phyloP scores from a whole-genome alignment of 1,140 invertebrate genomes.

The Oryzaephilus surinamensis region DNA sequence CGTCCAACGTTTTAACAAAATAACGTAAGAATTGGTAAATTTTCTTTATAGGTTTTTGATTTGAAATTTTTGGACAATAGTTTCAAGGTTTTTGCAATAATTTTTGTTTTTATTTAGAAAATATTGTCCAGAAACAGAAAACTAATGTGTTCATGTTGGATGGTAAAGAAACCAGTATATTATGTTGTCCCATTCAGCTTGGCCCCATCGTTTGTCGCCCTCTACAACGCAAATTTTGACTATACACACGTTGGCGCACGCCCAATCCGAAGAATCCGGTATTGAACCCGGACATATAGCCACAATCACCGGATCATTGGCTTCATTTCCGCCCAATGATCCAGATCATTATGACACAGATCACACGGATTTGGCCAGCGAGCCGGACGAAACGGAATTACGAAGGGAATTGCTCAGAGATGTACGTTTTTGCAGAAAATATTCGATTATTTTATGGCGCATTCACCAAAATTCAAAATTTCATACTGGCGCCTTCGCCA shows the following conservation, averaged over 20 bases:
- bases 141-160: too few relatives aligned
- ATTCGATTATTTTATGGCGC: too few relatives aligned
- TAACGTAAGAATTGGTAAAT: too few relatives aligned
- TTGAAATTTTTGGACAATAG: too few relatives aligned
- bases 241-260: conserved; percentile 16
- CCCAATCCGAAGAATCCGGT: conserved; percentile 35
- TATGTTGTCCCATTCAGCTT: conserved; percentile 35
- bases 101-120: too few relatives aligned
- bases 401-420: conserved; percentile 64
- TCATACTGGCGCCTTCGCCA: too few relatives aligned
- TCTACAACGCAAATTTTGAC: conserved; percentile 22
- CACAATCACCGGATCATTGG: conserved; percentile 53
- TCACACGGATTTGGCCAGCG: conserved; percentile 63
- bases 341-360: conserved; percentile 61
- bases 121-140: too few relatives aligned
- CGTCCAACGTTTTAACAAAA: too few relatives aligned
- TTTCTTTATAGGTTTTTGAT: too few relatives aligned
- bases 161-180: too few relatives aligned
- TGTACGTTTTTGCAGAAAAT: conserved; percentile 34
- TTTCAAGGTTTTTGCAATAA: too few relatives aligned
- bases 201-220: conserved; percentile 34
- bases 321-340: conserved; percentile 43
- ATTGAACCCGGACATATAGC: conserved; percentile 50
- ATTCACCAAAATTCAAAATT: too few relatives aligned
- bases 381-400: conserved; percentile 65